These are phyloP conservation scores for Pristionchus entomophagus DNA, from an alignment of 2,888 invertebrate species.

Conservation along the genomic window DNA sequence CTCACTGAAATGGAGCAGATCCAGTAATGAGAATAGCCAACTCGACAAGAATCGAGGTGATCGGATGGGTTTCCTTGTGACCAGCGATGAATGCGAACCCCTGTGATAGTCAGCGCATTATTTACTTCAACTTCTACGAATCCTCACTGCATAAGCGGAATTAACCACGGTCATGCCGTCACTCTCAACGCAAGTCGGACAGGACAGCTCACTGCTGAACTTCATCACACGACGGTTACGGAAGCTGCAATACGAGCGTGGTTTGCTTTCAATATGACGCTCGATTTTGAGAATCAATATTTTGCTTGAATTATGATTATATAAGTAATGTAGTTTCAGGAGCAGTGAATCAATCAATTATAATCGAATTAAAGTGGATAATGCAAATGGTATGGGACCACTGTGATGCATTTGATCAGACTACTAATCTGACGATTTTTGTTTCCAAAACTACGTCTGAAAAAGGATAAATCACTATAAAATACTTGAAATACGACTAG, in stretches of 20 bases:
- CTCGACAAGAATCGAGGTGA: background rate
- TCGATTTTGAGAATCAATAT: background rate
- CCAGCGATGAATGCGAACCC: background rate
- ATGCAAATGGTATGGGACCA: no score
- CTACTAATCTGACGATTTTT: no score
- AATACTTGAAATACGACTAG: no score
- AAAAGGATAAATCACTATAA: no score
- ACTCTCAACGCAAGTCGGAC: background rate
- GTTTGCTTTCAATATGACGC: background rate
- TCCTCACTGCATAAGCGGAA: background rate
- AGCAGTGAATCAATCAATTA: no score
- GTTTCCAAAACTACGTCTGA: no score
- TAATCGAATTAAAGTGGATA: no score
- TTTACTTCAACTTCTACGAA: background rate
- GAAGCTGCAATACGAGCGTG: no score
- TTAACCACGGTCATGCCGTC: background rate
- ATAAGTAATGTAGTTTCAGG: no score
- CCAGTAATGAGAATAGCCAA: background rate
- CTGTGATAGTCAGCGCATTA: background rate
- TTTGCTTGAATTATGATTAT: background rate
- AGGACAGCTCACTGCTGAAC: background rate
- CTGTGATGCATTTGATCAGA: no score
- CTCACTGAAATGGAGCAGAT: background rate
- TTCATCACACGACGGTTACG: background rate
- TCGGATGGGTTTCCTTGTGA: background rate